These are phyloP conservation scores for Hippasteria phrygiana DNA, from an alignment of 53 echinoderm and acorn worm species.

Conservation along the genomic window DNA sequence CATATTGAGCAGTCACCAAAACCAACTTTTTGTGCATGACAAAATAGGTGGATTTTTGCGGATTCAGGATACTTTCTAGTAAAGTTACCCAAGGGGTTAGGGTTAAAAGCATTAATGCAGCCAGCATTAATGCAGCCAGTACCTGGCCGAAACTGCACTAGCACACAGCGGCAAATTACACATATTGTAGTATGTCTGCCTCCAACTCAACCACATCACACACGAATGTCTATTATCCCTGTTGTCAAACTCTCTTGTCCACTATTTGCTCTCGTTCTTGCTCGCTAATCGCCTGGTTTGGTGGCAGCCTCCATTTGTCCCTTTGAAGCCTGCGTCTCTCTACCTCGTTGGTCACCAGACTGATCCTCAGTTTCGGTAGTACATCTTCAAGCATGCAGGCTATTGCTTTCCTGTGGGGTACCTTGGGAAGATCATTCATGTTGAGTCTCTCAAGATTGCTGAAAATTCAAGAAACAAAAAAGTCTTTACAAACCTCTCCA, in stretches of 20 bases:
- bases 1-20: too few species aligned
- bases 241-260: neutral
- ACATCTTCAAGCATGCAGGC: conserved; percentile 92
- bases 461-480: neutral
- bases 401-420: conserved; percentile 64
- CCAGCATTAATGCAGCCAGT: too few species aligned
- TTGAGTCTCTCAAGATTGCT: conserved; percentile 88
- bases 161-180: too few species aligned
- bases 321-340: conserved; percentile 33
- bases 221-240: too few species aligned
- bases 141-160: too few species aligned
- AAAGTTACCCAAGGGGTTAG: too few species aligned
- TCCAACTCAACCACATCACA: too few species aligned
- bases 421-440: conserved; percentile 79
- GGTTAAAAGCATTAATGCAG: too few species aligned
- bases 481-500: neutral
- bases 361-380: conserved; percentile 74
- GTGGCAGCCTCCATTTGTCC: conserved; percentile 36
- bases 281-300: neutral
- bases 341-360: conserved; percentile 77
- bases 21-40: too few species aligned
- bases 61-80: too few species aligned
- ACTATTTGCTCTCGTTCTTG: neutral
- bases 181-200: too few species aligned
- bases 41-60: too few species aligned